Conservation (phyloP, 2,113 vertebrate genomes). For the Perca schrenkii region DNA sequence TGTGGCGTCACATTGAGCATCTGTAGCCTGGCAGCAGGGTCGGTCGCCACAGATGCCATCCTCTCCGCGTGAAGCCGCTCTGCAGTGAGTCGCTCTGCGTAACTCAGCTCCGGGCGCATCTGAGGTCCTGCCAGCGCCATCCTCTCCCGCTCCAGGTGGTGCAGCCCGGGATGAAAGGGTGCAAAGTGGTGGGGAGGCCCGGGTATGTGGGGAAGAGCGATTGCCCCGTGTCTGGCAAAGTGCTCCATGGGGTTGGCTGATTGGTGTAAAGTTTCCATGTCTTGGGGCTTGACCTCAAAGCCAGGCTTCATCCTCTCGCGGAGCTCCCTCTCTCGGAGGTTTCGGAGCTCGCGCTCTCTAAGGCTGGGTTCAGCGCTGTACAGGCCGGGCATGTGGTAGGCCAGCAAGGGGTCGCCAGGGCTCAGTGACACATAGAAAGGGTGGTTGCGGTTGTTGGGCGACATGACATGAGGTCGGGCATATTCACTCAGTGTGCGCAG, state of each 20-base stretch:
- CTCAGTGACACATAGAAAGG: constrained; percentile 96
- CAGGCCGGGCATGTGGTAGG: constrained; percentile 96
- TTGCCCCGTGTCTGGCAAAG: constrained; percentile 93
- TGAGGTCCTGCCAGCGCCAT: constrained; percentile 91
- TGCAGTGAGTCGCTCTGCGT: constrained; percentile 95
- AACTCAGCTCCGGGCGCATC: constrained; percentile 95
- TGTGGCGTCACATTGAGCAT: constrained; percentile 99
- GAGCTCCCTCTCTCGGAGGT: constrained; percentile 93
- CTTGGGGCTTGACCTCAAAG: constrained; percentile 96
- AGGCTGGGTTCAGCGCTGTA: constrained; percentile 94
- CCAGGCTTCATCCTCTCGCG: constrained; percentile 98
- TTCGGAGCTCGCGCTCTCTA: constrained; percentile 93
- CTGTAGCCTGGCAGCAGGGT: constrained; percentile 94
- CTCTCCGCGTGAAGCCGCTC: constrained; percentile 96
- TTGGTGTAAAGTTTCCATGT: constrained; percentile 93
- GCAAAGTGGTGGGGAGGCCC: constrained; percentile 94
- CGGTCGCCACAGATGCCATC: constrained; percentile 94
- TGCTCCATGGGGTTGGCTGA: constrained; percentile 97
- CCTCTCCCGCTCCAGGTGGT: constrained; percentile 93
- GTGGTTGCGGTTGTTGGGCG: constrained; percentile 95
- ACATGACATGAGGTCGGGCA: constrained; percentile 97
- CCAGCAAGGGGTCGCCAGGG: constrained; percentile 93
- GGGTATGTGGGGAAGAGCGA: constrained; percentile 91
- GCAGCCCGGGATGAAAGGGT: constrained; percentile 93
- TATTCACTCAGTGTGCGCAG: constrained; percentile 98